These are phyloP conservation scores for Coelopa frigida DNA, from an alignment of 1,140 invertebrate species.

Conservation along the genomic window DNA sequence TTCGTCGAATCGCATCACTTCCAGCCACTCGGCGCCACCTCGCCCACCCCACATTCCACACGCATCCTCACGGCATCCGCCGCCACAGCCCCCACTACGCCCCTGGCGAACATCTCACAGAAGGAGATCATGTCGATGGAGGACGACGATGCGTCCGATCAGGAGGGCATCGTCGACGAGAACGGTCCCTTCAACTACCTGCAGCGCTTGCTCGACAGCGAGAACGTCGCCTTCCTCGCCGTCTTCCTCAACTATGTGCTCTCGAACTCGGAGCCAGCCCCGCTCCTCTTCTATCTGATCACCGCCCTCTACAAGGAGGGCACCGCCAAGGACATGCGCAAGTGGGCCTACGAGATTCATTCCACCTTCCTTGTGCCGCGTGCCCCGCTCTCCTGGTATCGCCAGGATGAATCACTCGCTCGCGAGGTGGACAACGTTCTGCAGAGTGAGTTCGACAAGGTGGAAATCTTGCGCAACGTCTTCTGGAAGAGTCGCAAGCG, in stretches of 20 bases:
- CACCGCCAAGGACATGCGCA: constrained; percentile 79
- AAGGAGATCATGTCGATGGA: constrained; percentile 88
- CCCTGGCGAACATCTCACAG: constrained; percentile 49
- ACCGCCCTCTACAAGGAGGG: constrained; percentile 79
- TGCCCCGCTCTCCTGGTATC: constrained; percentile 74
- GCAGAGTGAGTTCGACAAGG: constrained; percentile 73
- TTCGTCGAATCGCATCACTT: constrained; percentile 37
- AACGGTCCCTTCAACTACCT: constrained; percentile 74
- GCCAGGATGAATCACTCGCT: constrained; percentile 73
- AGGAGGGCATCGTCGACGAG: constrained; percentile 67
- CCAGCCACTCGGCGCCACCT: constrained; percentile 1
- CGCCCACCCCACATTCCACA: constrained; percentile 31
- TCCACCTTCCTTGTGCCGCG: constrained; percentile 90
- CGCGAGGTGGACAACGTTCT: constrained; percentile 83
- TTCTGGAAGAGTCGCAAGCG: constrained; percentile 80
- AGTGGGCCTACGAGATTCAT: constrained; percentile 97
- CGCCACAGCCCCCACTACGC: neutral
- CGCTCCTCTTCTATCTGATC: constrained; percentile 80
- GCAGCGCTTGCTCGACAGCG: constrained; percentile 60
- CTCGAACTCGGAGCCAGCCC: constrained; percentile 76
- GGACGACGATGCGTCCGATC: constrained; percentile 84
- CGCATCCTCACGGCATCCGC: constrained; percentile 36
- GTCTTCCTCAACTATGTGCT: constrained; percentile 86
- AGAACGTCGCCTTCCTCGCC: constrained; percentile 67
- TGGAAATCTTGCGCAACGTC: constrained; percentile 78